These are phyloP conservation scores for Dipodomys stephensi DNA, from an alignment of 2,113 vertebrate species.

Conservation along the genomic window DNA sequence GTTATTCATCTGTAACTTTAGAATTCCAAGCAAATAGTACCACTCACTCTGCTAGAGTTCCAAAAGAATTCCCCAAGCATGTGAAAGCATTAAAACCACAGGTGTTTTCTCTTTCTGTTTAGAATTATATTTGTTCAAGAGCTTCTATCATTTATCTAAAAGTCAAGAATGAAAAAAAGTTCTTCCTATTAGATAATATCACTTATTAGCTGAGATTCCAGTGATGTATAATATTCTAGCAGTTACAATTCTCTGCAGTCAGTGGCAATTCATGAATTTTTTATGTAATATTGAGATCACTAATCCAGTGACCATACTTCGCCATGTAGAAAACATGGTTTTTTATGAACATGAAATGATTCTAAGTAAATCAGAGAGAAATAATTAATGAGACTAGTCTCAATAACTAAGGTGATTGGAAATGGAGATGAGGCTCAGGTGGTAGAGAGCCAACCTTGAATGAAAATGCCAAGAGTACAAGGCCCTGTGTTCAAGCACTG, in stretches of 20 bases:
- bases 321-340: background rate
- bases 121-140: background rate
- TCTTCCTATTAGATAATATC: background rate
- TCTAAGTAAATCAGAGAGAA: constrained; percentile 38
- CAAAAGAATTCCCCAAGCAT: background rate
- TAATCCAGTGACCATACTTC: background rate
- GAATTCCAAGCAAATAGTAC: background rate
- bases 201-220: background rate
- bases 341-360: constrained; percentile 19
- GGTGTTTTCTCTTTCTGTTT: background rate
- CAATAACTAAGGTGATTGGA: background rate
- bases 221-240: background rate
- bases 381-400: background rate
- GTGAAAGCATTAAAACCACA: constrained; percentile 3
- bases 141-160: constrained; percentile 27
- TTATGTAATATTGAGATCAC: background rate
- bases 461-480: too few species aligned
- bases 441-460: too few species aligned
- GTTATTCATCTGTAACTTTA: background rate
- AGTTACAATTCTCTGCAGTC: background rate
- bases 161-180: background rate
- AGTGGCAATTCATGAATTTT: background rate
- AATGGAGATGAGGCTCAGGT: too few species aligned
- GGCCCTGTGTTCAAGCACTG: too few species aligned
- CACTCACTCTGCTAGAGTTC: background rate